These are phyloP conservation scores for Drosophila imparisetae DNA, from an alignment of 2,888 invertebrate genomes.

Conservation along the genomic window DNA sequence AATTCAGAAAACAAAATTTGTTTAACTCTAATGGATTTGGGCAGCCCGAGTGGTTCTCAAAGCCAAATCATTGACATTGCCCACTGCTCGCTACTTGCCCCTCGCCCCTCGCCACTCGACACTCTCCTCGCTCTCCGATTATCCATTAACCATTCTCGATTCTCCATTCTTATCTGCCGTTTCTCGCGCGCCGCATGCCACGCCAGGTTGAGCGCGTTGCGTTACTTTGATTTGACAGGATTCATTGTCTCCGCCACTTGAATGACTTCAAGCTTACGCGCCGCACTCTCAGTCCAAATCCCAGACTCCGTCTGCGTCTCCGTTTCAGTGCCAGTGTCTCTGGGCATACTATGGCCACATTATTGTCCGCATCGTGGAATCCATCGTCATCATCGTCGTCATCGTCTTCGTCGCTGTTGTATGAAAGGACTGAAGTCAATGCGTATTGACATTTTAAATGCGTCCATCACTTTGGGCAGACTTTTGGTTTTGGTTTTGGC, in stretches of 20 bases:
- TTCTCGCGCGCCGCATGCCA: constrained; percentile 41
- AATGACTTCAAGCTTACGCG: constrained; percentile 75
- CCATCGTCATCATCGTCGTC: constrained; percentile 18
- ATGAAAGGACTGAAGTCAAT: constrained; percentile 65
- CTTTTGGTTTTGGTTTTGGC: constrained; percentile 38
- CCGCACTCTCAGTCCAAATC: constrained; percentile 30
- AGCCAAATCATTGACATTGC: constrained; percentile 14
- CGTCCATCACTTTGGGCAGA: constrained; percentile 79
- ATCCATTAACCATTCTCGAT: constrained; percentile 8
- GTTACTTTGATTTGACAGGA: constrained; percentile 78
- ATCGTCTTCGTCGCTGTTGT: constrained; percentile 12
- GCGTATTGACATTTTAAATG: constrained; percentile 83
- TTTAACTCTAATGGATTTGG: constrained; percentile 78
- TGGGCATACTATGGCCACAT: constrained; percentile 23
- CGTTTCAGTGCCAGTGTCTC: constrained; percentile 21
- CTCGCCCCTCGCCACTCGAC: background rate
- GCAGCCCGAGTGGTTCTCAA: constrained; percentile 63
- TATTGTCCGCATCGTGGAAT: constrained; percentile 47
- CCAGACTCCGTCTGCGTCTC: constrained; percentile 8
- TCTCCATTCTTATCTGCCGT: constrained; percentile 33
- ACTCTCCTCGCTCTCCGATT: background rate
- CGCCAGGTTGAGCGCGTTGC: constrained; percentile 48
- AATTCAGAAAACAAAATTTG: constrained; percentile 72
- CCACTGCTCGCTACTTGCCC: background rate
- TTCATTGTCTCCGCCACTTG: constrained; percentile 79